Evolutionary conservation across 1,140 invertebrate genomes (phyloP).

Genomic region (Drosophila triauraria): DNA sequence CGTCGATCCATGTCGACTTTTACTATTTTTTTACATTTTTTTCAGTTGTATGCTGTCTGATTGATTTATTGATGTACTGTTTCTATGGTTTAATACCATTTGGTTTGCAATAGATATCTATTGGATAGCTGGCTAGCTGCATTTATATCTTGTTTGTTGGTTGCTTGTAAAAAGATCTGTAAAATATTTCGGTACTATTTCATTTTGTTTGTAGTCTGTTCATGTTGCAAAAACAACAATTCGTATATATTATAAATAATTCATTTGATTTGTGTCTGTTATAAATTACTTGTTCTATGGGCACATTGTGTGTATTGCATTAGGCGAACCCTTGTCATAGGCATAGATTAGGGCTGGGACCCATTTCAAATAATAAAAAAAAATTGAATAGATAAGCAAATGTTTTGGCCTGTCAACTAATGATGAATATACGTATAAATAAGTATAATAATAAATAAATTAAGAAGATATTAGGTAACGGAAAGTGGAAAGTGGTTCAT

Average conservation of each 20-base stretch:
- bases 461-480: too few species aligned
- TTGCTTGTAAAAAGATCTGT: constrained; percentile 74
- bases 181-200: constrained; percentile 83
- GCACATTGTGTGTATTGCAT: constrained; percentile 79
- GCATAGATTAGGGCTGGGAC: constrained; percentile 1
- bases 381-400: not conserved
- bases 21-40: constrained; percentile 68
- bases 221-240: constrained; percentile 74
- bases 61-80: constrained; percentile 23
- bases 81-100: constrained; percentile 23
- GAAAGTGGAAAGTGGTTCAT: too few species aligned
- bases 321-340: constrained; percentile 27
- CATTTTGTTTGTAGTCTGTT: constrained; percentile 50
- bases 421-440: not conserved
- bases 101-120: constrained; percentile 6
- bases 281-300: constrained; percentile 80
- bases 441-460: not conserved
- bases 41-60: constrained; percentile 51
- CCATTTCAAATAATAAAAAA: constrained; percentile 18
- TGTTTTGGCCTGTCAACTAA: not conserved
- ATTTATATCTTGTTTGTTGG: constrained; percentile 33
- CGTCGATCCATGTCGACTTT: constrained; percentile 51
- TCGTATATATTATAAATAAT: constrained; percentile 77
- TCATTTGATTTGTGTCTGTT: constrained; percentile 63
- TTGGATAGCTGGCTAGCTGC: constrained; percentile 20